Conservation (phyloP, 2,113 vertebrate genomes). For the Terrapene triunguis region DNA sequence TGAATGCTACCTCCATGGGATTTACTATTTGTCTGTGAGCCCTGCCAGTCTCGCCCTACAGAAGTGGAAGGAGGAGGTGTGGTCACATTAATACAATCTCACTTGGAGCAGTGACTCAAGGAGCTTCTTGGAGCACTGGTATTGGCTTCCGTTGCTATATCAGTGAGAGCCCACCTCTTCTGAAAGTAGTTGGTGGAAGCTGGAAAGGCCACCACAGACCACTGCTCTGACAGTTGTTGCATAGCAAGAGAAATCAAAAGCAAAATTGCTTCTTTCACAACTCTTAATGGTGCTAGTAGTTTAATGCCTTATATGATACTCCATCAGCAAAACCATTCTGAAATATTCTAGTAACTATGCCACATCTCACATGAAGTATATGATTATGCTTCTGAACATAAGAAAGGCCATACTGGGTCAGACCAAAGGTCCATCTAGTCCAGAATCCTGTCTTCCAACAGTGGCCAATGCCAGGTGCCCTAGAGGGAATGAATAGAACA, state of each 20-base stretch:
- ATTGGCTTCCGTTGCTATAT: conserved; percentile 64
- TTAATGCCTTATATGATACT: background rate
- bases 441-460: no score
- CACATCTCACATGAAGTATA: background rate
- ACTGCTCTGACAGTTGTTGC: conserved; percentile 41
- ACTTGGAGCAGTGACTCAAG: background rate
- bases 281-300: background rate
- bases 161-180: conserved; percentile 57
- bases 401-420: no score
- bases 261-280: conserved; percentile 58
- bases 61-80: conserved; percentile 1
- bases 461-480: no score
- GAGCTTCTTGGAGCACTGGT: conserved; percentile 37
- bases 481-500: no score
- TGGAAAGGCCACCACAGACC: conserved; percentile 30
- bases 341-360: background rate
- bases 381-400: background rate
- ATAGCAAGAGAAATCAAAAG: conserved; percentile 42
- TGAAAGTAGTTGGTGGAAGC: conserved; percentile 42
- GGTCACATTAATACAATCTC: background rate
- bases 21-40: conserved; percentile 27
- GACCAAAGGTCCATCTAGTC: no score
- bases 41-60: conserved; percentile 53
- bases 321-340: background rate
- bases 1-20: conserved; percentile 58